Conservation (phyloP, 37 sponge, comb jelly and placozoan genomes). For the Bolinopsis microptera region DNA sequence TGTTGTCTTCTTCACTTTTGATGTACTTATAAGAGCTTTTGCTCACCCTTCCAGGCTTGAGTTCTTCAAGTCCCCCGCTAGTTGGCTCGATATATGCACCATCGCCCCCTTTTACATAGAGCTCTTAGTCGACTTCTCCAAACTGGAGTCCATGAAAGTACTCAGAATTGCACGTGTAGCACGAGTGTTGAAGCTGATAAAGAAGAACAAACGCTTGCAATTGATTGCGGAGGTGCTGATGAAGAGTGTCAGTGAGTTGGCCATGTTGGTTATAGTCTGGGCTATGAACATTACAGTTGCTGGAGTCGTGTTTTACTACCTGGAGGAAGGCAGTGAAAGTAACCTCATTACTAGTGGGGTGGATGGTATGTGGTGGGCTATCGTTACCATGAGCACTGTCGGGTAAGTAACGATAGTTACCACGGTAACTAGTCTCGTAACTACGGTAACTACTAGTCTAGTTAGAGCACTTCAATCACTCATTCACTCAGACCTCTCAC, state of each 20-base stretch:
- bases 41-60: neutral
- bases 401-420: neutral
- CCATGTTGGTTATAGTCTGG: slow-evolving; percentile 38
- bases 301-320: neutral
- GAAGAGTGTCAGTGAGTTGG: slow-evolving; percentile 16
- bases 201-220: neutral
- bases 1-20: slow-evolving; percentile 14
- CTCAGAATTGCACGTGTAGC: slow-evolving; percentile 40
- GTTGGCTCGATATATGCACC: slow-evolving; percentile 7
- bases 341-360: neutral
- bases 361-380: slow-evolving; percentile 38
- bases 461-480: no score
- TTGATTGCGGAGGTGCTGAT: slow-evolving; percentile 17
- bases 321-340: neutral
- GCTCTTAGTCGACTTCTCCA: slow-evolving; percentile 1
- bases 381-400: slow-evolving; percentile 27
- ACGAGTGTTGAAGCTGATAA: slow-evolving; percentile 16
- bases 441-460: no score
- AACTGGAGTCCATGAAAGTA: slow-evolving; percentile 25
- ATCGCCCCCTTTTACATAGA: neutral
- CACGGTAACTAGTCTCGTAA: no score
- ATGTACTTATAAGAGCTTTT: neutral
- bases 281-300: slow-evolving; percentile 23
- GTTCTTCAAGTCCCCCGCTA: slow-evolving; percentile 5
- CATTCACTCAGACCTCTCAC: no score